Evolutionary conservation across 2,113 vertebrate genomes (phyloP).

Genomic region (Anoura caudifer): DNA sequence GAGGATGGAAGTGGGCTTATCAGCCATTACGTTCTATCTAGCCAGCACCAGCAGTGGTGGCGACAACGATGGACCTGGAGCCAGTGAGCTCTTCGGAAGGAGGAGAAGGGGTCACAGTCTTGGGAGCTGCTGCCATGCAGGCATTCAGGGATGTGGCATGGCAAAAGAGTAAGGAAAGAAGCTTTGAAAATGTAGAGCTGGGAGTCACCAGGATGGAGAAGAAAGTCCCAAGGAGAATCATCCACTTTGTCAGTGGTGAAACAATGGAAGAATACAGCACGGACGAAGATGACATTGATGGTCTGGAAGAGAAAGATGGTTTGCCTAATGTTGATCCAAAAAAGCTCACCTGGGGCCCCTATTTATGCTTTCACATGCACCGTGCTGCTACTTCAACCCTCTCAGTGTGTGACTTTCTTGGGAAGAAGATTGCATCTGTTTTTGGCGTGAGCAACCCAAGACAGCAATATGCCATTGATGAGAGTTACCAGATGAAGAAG

Average conservation of each 20-base stretch:
- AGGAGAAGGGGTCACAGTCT: background rate
- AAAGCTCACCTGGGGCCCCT: slow-evolving; percentile 94
- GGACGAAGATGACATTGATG: slow-evolving; percentile 90
- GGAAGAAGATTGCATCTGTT: slow-evolving; percentile 95
- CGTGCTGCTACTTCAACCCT: slow-evolving; percentile 94
- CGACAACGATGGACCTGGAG: background rate
- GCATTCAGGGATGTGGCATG: background rate
- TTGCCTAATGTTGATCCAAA: slow-evolving; percentile 87
- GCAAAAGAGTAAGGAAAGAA: slow-evolving; percentile 75
- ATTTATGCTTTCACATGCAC: slow-evolving; percentile 97
- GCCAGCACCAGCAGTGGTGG: background rate
- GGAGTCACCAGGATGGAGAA: slow-evolving; percentile 86
- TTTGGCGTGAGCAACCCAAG: slow-evolving; percentile 96
- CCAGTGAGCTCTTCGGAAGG: background rate
- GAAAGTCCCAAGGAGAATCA: slow-evolving; percentile 92
- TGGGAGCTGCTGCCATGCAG: background rate
- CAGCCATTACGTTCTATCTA: background rate
- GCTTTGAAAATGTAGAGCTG: slow-evolving; percentile 93
- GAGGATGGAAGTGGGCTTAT: background rate
- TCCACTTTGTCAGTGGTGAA: slow-evolving; percentile 97
- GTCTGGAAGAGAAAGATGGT: slow-evolving; percentile 89
- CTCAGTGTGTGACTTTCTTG: slow-evolving; percentile 97
- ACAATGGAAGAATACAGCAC: slow-evolving; percentile 99
- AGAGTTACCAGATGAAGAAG: slow-evolving; percentile 96
- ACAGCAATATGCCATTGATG: slow-evolving; percentile 97